Evolutionary conservation across 2,113 vertebrate genomes (phyloP), one percentile per base, ranked within the genome.

Genomic region (Poecilia latipinna): DNA sequence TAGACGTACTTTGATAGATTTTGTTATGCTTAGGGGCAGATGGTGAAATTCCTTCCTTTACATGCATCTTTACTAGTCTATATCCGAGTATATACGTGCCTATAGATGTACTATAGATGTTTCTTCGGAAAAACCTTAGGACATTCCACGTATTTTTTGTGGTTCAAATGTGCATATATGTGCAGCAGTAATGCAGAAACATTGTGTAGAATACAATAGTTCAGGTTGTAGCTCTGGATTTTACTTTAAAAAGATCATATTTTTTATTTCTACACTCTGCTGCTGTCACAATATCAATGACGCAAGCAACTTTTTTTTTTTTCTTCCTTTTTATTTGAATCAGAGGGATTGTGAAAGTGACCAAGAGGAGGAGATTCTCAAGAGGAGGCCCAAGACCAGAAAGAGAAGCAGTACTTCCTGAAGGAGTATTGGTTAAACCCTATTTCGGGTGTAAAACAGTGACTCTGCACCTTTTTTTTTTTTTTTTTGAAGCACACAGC

Each of bases 321-420:
- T 12, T 51, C 24, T 54, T 54, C 28, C 3, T 54, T 54, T n/a
- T n/a, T 3, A 11, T 17, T n/a, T 24, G 2, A n/a, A 51, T 93
- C 84, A 98, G 96, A 95, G 95, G 75, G 95, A 94, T n/a, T 97
- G 96, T 82, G 96, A 97, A 89, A 99, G 97, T 44, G 97, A 99
- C 90, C 89, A 93, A 8, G 97, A 99, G 60, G 96, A 96, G 70
- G 95, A 97, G 28, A 83, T 92, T 1, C 17, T 94, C 12, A 93
- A 82, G 80, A 96, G 87, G 76, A 95, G 89, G 76, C 89, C 91
- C 22, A 93, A 78, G 70, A 90, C 91, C 64, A 95, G 96, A 82
- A 96, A 96, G 87, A 96, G 96, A 88, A 97, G 96, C 92, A 98
- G 95, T 82, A 93, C 96, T 72, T 97, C 95, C 32, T 99, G 94